Evolutionary conservation across 2,113 vertebrate genomes (phyloP).

Genomic region (Romanogobio albipinnatus): DNA sequence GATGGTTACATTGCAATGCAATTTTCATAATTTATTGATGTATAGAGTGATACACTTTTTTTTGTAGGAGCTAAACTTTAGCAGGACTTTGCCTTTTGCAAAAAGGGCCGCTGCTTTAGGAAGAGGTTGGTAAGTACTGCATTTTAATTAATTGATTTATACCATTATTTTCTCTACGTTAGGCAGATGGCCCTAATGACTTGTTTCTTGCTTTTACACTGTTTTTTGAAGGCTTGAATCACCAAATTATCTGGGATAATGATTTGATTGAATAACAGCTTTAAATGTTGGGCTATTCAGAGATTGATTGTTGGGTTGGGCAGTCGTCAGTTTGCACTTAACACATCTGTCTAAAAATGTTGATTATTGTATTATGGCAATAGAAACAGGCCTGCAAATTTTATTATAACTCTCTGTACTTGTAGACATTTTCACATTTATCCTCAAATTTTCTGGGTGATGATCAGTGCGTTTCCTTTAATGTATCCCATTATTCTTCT

Average conservation of each 20-base stretch:
- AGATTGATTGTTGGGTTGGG: not conserved
- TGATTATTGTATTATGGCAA: not conserved
- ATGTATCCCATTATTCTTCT: not conserved
- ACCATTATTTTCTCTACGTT: not conserved
- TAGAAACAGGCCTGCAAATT: not conserved
- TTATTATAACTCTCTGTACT: not conserved
- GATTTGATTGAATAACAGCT: not conserved
- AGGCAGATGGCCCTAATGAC: not conserved
- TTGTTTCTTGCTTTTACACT: not conserved
- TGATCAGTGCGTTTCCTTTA: not conserved
- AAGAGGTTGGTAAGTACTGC: not conserved
- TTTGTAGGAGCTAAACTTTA: too few relatives aligned
- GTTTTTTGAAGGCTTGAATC: not conserved
- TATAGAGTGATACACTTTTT: too few relatives aligned
- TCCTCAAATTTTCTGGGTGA: not conserved
- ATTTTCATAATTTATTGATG: not conserved
- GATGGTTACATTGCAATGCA: not conserved
- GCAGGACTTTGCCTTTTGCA: too few relatives aligned
- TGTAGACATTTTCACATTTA: not conserved
- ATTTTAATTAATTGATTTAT: too few relatives aligned
- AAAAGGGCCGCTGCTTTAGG: too few relatives aligned
- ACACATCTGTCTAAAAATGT: not conserved
- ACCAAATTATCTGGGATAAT: not conserved
- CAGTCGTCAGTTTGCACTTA: not conserved
- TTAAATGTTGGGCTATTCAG: not conserved